phyloP scores from a whole-genome alignment of 1,140 invertebrate genomes.

The Dendrolimus punctatus region DNA sequence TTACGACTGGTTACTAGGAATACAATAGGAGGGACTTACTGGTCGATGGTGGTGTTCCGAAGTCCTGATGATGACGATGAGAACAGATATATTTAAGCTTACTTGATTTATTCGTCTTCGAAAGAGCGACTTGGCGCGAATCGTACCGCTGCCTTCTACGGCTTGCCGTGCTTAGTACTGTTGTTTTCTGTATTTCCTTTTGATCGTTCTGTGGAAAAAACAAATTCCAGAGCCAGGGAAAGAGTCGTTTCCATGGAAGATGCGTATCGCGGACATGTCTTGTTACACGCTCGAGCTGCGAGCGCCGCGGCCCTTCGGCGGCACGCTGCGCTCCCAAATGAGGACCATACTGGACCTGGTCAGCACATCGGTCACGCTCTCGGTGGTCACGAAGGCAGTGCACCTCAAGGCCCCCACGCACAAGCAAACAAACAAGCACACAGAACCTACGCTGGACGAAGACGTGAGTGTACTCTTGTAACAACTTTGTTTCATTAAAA shows the following conservation, averaged over 20 bases:
- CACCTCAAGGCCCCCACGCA: constrained; percentile 15
- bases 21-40: too few species aligned
- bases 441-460: constrained; percentile 8
- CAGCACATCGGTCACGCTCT: constrained; percentile 40
- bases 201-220: background rate
- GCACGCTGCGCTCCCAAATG: constrained; percentile 22
- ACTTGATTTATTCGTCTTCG: too few species aligned
- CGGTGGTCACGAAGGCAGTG: constrained; percentile 39
- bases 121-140: too few species aligned
- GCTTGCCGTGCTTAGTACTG: too few species aligned
- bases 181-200: too few species aligned
- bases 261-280: constrained; percentile 37
- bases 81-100: too few species aligned
- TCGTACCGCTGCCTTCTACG: too few species aligned
- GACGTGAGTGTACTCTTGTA: constrained; percentile 12
- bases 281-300: constrained; percentile 42
- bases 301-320: background rate
- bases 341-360: constrained; percentile 31
- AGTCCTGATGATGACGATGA: too few species aligned
- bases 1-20: too few species aligned
- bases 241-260: constrained; percentile 52
- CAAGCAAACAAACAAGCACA: constrained; percentile 13
- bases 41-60: too few species aligned
- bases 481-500: background rate
- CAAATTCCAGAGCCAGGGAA: constrained; percentile 6